These are phyloP conservation scores for Tipula unca DNA, from an alignment of 2,888 invertebrate species.

Conservation along the genomic window DNA sequence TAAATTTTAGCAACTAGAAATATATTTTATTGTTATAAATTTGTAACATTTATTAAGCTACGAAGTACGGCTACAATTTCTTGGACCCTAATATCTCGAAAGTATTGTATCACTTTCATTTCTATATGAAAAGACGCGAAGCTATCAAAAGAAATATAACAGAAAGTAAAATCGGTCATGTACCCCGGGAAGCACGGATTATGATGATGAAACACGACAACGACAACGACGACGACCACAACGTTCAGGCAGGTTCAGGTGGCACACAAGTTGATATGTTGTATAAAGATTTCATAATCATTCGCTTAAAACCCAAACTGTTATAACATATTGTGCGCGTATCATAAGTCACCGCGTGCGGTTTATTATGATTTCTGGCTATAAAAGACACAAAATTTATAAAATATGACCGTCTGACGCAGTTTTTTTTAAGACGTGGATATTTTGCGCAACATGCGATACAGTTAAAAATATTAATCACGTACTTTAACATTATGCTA, in stretches of 20 bases:
- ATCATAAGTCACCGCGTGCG: too few species aligned
- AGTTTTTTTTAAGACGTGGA: not conserved
- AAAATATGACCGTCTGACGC: not conserved
- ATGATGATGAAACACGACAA: not conserved
- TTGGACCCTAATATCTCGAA: not conserved
- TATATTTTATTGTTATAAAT: not conserved
- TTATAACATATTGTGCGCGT: not conserved
- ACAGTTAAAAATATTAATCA: not conserved
- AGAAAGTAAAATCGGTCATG: not conserved
- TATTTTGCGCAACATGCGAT: not conserved
- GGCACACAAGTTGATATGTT: not conserved
- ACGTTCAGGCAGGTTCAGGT: not conserved
- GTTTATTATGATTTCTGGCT: not conserved
- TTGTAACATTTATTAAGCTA: not conserved
- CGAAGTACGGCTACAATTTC: not conserved
- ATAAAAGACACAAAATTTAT: not conserved
- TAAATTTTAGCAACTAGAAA: not conserved
- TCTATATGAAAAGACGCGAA: not conserved
- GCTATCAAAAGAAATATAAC: not conserved
- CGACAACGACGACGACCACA: not conserved
- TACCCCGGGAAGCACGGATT: not conserved
- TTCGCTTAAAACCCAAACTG: not conserved
- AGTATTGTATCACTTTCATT: conserved; percentile 14
- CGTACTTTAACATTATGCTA: conserved; percentile 27
- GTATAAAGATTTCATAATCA: not conserved